Evolutionary conservation across 1,140 invertebrate genomes (phyloP).

Genomic region (Eurosta solidaginis): DNA sequence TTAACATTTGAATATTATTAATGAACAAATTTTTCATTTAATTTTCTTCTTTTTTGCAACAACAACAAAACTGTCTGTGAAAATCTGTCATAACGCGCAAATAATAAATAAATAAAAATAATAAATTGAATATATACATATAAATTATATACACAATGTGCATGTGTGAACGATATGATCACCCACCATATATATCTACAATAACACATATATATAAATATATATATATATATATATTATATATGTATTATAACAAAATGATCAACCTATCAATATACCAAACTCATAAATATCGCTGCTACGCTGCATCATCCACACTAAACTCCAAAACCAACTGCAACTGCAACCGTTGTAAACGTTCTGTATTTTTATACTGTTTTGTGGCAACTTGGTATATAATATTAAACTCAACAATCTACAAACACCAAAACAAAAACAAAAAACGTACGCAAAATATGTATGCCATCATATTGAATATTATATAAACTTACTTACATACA

Average conservation of each 20-base stretch:
- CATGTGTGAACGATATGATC: constrained; percentile 1
- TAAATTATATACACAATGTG: background rate
- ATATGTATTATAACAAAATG: too few relatives aligned
- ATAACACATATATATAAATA: background rate
- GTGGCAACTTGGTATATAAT: constrained; percentile 3
- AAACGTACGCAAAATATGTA: background rate
- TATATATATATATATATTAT: background rate
- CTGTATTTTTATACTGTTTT: background rate
- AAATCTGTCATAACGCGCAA: constrained; percentile 5
- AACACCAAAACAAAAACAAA: background rate
- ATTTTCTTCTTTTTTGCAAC: constrained; percentile 29
- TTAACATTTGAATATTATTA: background rate
- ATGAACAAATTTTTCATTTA: background rate
- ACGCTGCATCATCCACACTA: background rate
- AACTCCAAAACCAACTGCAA: too few relatives aligned
- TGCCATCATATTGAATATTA: background rate
- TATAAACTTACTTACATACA: background rate
- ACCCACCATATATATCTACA: background rate
- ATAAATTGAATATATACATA: constrained; percentile 2
- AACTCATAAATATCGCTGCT: background rate
- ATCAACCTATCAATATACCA: background rate
- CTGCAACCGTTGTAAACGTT: constrained; percentile 8
- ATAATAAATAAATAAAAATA: background rate
- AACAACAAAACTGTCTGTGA: background rate
- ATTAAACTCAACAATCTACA: background rate